phyloP scores from a whole-genome alignment of 2,888 invertebrate species.

The Drosophila gaucha region DNA sequence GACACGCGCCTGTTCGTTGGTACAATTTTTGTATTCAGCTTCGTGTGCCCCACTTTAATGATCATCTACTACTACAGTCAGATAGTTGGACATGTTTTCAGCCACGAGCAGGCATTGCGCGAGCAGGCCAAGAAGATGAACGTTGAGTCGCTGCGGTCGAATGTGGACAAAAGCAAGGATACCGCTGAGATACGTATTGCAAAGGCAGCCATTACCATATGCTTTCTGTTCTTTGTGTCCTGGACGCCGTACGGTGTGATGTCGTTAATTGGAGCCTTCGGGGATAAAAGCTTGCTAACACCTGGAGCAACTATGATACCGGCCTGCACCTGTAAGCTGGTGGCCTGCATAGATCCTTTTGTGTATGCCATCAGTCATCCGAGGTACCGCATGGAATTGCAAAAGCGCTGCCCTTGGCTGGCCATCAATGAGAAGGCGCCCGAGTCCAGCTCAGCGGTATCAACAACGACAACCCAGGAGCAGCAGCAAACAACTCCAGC shows the following conservation, averaged over 20 bases:
- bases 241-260: conserved; percentile 96
- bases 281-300: conserved; percentile 89
- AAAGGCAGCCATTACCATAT: conserved; percentile 94
- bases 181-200: conserved; percentile 94
- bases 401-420: conserved; percentile 91
- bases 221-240: conserved; percentile 93
- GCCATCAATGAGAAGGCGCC: conserved; percentile 88
- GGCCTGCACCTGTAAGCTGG: conserved; percentile 93
- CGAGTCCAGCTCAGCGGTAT: conserved; percentile 86
- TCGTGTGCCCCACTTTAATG: conserved; percentile 90
- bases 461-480: conserved; percentile 68
- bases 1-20: conserved; percentile 91
- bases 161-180: conserved; percentile 88
- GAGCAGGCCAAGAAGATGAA: conserved; percentile 96
- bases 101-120: conserved; percentile 92
- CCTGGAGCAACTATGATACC: conserved; percentile 93
- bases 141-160: conserved; percentile 91
- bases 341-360: conserved; percentile 96
- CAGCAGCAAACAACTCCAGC: conserved; percentile 80
- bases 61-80: conserved; percentile 94
- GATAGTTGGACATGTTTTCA: conserved; percentile 92
- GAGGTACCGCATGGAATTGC: conserved; percentile 91
- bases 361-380: conserved; percentile 96
- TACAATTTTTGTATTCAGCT: conserved; percentile 91
- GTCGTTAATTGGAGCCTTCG: conserved; percentile 92